Evolutionary conservation across 2,113 vertebrate genomes (phyloP).

Genomic region (Otis tarda): DNA sequence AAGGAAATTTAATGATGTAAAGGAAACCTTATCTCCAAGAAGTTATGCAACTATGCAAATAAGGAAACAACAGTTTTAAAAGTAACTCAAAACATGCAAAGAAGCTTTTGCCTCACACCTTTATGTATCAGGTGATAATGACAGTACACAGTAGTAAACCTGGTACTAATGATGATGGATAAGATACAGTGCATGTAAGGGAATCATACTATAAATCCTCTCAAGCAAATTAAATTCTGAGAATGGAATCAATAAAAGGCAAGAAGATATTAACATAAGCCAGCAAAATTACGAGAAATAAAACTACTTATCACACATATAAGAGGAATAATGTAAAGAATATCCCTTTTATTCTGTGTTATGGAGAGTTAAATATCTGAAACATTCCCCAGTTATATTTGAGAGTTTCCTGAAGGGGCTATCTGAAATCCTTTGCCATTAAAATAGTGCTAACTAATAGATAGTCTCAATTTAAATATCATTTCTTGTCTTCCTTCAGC

Average conservation of each 20-base stretch:
- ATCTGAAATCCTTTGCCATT: neutral
- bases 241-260: neutral
- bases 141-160: neutral
- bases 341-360: neutral
- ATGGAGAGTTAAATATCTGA: neutral
- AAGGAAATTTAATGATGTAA: neutral
- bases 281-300: neutral
- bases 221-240: slow-evolving; percentile 4
- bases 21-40: neutral
- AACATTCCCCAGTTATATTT: neutral
- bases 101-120: neutral
- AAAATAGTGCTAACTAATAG: neutral
- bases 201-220: neutral
- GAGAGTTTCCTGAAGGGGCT: neutral
- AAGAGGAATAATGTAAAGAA: neutral
- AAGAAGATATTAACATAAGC: neutral
- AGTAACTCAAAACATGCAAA: neutral
- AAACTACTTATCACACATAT: neutral
- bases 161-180: neutral
- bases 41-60: neutral
- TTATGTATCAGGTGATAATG: neutral
- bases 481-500: neutral
- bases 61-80: neutral
- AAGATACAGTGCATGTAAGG: neutral
- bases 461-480: neutral